These are phyloP conservation scores for Mugil cephalus DNA, from an alignment of 2,113 vertebrate species.

Conservation along the genomic window DNA sequence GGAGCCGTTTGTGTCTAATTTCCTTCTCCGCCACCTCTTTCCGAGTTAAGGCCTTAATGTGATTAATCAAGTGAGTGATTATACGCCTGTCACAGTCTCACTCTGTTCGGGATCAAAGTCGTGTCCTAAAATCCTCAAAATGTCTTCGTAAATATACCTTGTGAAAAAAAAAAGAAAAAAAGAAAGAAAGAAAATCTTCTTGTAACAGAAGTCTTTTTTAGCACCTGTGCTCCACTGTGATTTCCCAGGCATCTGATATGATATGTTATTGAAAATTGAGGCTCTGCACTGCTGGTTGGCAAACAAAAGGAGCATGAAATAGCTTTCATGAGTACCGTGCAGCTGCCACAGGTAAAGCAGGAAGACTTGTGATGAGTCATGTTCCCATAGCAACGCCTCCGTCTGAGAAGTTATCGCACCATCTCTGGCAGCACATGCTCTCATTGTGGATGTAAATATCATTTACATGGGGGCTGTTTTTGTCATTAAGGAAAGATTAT, in stretches of 20 bases:
- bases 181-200: background rate
- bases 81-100: background rate
- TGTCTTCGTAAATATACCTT: background rate
- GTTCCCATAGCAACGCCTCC: constrained; percentile 81
- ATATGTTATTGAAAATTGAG: constrained; percentile 68
- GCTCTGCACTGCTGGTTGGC: constrained; percentile 60
- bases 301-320: constrained; percentile 78
- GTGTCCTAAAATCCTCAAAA: constrained; percentile 6
- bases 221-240: constrained; percentile 23
- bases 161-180: background rate
- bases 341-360: constrained; percentile 81
- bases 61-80: constrained; percentile 1
- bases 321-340: constrained; percentile 70
- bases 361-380: constrained; percentile 80
- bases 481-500: constrained; percentile 21
- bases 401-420: constrained; percentile 73
- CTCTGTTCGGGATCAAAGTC: constrained; percentile 1
- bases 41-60: background rate
- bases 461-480: constrained; percentile 45
- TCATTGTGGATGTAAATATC: constrained; percentile 77
- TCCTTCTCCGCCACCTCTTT: background rate
- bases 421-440: constrained; percentile 68
- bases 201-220: constrained; percentile 14
- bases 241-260: constrained; percentile 55
- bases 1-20: background rate